phyloP scores from a whole-genome alignment of 2,113 vertebrate genomes.

The Thunnus maccoyii region DNA sequence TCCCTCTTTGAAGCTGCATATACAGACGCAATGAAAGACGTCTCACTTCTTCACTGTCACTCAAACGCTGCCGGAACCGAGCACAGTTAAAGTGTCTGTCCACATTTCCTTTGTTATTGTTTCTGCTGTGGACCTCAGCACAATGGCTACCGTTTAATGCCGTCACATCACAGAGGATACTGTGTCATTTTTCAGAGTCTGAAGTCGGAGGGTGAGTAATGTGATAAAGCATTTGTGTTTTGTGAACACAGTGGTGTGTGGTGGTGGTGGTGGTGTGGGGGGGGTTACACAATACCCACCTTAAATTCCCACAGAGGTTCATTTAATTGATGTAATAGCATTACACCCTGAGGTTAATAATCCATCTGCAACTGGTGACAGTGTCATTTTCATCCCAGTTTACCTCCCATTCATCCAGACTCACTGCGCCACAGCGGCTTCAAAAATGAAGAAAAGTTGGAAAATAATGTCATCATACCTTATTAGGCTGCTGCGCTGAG shows the following conservation, averaged over 20 bases:
- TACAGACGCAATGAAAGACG: constrained; percentile 28
- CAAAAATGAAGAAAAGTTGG: background rate
- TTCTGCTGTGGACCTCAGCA: constrained; percentile 10
- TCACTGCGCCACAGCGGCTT: background rate
- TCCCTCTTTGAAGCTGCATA: background rate
- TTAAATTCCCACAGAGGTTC: constrained; percentile 26
- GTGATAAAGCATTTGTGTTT: constrained; percentile 2
- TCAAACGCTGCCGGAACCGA: background rate
- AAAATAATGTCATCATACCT: background rate
- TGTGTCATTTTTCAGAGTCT: constrained; percentile 22
- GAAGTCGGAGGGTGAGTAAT: constrained; percentile 26
- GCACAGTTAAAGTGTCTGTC: constrained; percentile 17
- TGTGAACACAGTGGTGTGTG: too few species aligned
- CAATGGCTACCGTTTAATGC: constrained; percentile 32
- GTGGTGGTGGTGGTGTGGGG: too few species aligned
- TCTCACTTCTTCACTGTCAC: constrained; percentile 34
- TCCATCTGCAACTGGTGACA: constrained; percentile 24
- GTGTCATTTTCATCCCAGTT: constrained; percentile 37
- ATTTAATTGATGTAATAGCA: constrained; percentile 61
- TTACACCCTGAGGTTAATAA: constrained; percentile 46
- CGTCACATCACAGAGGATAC: constrained; percentile 20
- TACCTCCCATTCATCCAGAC: background rate
- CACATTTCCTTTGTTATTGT: constrained; percentile 42
- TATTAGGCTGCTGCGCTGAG: too few species aligned
- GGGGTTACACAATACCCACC: background rate